phyloP scores from a whole-genome alignment of 2,888 invertebrate species.

The Pecten maximus region DNA sequence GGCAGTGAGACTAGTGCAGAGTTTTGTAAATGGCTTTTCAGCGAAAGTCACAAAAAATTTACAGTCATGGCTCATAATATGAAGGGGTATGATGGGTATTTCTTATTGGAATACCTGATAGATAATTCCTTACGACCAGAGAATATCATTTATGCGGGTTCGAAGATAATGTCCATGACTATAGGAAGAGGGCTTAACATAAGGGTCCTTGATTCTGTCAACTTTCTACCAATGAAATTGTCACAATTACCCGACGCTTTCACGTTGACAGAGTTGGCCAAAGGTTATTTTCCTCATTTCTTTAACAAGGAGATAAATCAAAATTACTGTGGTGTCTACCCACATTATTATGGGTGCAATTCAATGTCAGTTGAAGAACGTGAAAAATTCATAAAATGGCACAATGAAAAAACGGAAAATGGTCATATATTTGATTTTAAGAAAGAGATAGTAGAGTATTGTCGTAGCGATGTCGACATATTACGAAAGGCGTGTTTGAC shows the following conservation, averaged over 20 bases:
- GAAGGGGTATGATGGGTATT: too few relatives aligned
- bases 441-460: constrained; percentile 56
- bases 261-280: constrained; percentile 52
- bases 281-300: constrained; percentile 62
- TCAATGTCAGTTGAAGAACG: constrained; percentile 50
- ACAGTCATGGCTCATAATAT: too few relatives aligned
- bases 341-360: constrained; percentile 54
- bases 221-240: constrained; percentile 59
- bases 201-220: constrained; percentile 59
- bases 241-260: constrained; percentile 56
- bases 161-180: too few relatives aligned
- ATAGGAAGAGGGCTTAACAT: constrained; percentile 53
- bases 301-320: constrained; percentile 56
- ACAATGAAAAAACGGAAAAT: constrained; percentile 37
- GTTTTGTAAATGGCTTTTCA: too few relatives aligned
- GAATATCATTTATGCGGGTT: too few relatives aligned
- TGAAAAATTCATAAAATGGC: constrained; percentile 51
- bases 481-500: constrained; percentile 49
- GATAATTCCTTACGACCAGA: too few relatives aligned
- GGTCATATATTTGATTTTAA: constrained; percentile 52
- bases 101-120: too few relatives aligned
- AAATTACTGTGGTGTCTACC: constrained; percentile 58
- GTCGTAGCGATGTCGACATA: constrained; percentile 55
- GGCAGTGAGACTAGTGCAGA: too few relatives aligned
- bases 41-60: too few relatives aligned